phyloP scores from a whole-genome alignment of 2,888 invertebrate species.

The Tetramorium bicarinatum region DNA sequence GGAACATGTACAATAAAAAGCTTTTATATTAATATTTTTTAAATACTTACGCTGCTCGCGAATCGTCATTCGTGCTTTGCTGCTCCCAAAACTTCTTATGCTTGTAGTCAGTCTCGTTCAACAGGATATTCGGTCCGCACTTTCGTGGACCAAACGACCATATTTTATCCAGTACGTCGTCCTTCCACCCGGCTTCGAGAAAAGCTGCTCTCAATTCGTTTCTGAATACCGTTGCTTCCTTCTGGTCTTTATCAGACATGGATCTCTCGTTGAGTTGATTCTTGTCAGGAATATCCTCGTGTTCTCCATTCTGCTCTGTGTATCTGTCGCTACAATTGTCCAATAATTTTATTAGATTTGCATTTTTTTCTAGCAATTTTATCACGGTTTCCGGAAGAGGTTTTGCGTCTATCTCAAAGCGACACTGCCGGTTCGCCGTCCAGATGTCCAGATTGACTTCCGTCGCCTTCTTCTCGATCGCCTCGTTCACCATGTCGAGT shows the following conservation, averaged over 20 bases:
- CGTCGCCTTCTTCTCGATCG: slow-evolving; percentile 90
- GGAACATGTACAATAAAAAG: not conserved
- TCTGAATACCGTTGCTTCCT: slow-evolving; percentile 86
- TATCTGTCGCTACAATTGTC: slow-evolving; percentile 86
- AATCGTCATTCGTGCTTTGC: slow-evolving; percentile 75
- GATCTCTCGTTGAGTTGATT: slow-evolving; percentile 64
- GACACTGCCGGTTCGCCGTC: slow-evolving; percentile 91
- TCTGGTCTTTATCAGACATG: slow-evolving; percentile 79
- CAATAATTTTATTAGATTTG: slow-evolving; percentile 91
- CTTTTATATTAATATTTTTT: not conserved
- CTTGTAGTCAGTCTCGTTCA: slow-evolving; percentile 93
- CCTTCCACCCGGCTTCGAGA: slow-evolving; percentile 87
- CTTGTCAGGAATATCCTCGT: slow-evolving; percentile 67
- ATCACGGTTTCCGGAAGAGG: slow-evolving; percentile 92
- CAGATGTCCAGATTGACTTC: slow-evolving; percentile 84
- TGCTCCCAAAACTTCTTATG: slow-evolving; percentile 88
- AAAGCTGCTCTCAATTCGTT: slow-evolving; percentile 89
- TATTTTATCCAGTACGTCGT: slow-evolving; percentile 89
- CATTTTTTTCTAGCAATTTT: slow-evolving; percentile 90
- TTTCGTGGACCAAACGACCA: slow-evolving; percentile 97
- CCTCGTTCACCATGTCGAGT: slow-evolving; percentile 95
- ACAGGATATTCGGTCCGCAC: slow-evolving; percentile 95
- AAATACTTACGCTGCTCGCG: slow-evolving; percentile 78
- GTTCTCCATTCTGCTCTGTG: slow-evolving; percentile 9
- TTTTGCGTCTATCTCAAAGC: slow-evolving; percentile 91